Conservation (phyloP, 2,113 vertebrate genomes). For the Percopsis transmontana region DNA sequence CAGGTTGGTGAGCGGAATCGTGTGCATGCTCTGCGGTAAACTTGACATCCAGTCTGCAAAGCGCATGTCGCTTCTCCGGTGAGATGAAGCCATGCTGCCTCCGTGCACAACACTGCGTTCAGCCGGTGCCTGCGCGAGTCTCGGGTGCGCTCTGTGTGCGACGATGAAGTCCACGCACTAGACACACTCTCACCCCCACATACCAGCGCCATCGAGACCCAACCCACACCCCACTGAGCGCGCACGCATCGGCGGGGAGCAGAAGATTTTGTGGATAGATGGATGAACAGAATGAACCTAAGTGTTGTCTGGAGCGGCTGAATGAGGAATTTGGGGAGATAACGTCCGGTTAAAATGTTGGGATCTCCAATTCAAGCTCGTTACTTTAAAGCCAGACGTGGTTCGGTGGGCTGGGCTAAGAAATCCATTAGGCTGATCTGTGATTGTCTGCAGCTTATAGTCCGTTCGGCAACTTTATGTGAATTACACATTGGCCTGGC, state of each 20-base stretch:
- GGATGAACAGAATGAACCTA: conserved; percentile 18
- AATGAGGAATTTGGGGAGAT: no score
- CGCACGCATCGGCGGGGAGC: conserved; percentile 59
- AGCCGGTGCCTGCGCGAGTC: conserved; percentile 58
- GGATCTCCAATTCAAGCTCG: no score
- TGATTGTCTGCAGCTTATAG: no score
- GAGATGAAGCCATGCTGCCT: conserved; percentile 91
- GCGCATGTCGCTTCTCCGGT: conserved; percentile 86
- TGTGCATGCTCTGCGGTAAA: conserved; percentile 89
- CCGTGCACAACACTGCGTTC: conserved; percentile 49
- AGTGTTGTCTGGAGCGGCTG: background rate
- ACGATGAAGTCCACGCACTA: conserved; percentile 6
- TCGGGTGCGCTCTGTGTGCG: conserved; percentile 37
- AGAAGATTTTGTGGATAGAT: conserved; percentile 39
- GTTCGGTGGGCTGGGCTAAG: no score
- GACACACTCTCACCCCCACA: conserved; percentile 2
- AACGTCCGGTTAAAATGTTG: no score
- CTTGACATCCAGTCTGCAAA: conserved; percentile 96
- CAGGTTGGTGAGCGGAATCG: conserved; percentile 88
- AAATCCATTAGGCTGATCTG: no score
- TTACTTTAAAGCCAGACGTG: no score
- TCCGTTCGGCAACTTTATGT: no score
- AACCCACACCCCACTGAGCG: conserved; percentile 79
- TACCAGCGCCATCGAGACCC: conserved; percentile 15
- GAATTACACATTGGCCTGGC: no score